phyloP scores from a whole-genome alignment of 2,888 invertebrate species.

The Abscondita cerata region DNA sequence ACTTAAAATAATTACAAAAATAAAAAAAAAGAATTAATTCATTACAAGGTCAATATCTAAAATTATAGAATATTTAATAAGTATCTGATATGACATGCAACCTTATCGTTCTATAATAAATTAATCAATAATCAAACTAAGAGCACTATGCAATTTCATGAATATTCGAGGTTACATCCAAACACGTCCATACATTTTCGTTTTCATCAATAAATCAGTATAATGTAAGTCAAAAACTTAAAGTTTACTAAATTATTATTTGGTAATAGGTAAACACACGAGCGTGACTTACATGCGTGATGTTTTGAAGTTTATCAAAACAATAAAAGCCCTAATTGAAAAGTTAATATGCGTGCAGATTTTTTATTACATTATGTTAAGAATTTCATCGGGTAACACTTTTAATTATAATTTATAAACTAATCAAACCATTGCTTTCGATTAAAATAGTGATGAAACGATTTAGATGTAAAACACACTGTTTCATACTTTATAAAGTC shows the following conservation, averaged over 20 bases:
- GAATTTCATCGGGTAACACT: too few relatives aligned
- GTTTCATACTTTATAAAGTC: too few relatives aligned
- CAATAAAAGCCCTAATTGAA: not conserved
- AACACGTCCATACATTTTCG: conserved; percentile 24
- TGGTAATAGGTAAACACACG: not conserved
- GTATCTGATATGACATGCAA: conserved; percentile 8
- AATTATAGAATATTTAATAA: too few relatives aligned
- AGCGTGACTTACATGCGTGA: not conserved
- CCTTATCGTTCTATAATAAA: not conserved
- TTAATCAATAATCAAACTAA: not conserved
- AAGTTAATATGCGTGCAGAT: not conserved
- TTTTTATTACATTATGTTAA: not conserved
- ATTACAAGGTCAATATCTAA: too few relatives aligned
- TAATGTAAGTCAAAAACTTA: conserved; percentile 21
- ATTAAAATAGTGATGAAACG: too few relatives aligned
- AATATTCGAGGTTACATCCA: conserved; percentile 21
- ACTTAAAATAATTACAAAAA: too few relatives aligned
- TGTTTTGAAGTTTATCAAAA: not conserved
- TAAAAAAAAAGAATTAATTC: too few relatives aligned
- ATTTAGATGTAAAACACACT: too few relatives aligned
- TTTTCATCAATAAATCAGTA: conserved; percentile 26
- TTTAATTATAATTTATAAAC: too few relatives aligned
- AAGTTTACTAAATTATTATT: not conserved
- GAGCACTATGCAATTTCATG: conserved; percentile 23
- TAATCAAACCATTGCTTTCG: too few relatives aligned